Evolutionary conservation across 1,140 invertebrate species (phyloP).

Genomic region (Ridgeia piscesae): DNA sequence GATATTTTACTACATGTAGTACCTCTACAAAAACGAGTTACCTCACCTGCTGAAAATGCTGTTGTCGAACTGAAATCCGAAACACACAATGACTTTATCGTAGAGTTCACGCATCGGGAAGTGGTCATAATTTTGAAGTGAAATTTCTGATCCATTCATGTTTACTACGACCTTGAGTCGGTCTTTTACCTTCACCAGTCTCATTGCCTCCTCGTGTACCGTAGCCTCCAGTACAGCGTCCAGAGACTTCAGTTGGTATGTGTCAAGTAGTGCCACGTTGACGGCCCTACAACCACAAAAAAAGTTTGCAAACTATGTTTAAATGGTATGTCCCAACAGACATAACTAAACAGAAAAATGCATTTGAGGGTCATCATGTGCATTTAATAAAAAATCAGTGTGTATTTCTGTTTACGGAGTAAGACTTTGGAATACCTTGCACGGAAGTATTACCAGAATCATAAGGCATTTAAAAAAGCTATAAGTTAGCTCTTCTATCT

Average conservation of each 20-base stretch:
- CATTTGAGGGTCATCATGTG: no score
- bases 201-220: neutral
- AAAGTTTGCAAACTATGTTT: no score
- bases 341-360: no score
- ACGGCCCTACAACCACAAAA: slow-evolving; percentile 29
- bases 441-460: no score
- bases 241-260: slow-evolving; percentile 54
- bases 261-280: slow-evolving; percentile 52
- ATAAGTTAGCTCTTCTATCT: no score
- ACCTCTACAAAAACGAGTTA: no score
- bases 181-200: neutral
- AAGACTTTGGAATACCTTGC: no score
- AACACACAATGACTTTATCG: slow-evolving; percentile 46
- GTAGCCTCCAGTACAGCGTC: slow-evolving; percentile 49
- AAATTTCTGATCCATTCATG: neutral
- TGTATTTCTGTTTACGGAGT: no score
- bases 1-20: no score
- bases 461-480: no score
- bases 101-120: slow-evolving; percentile 39
- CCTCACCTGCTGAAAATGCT: slow-evolving; percentile 43
- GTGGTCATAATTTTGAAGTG: slow-evolving; percentile 18
- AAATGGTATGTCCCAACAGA: no score
- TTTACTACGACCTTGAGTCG: slow-evolving; percentile 13
- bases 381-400: no score
- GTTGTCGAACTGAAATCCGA: slow-evolving; percentile 50